Evolutionary conservation across 2,888 invertebrate species (phyloP).

Genomic region (Lepidochrysops patricia): DNA sequence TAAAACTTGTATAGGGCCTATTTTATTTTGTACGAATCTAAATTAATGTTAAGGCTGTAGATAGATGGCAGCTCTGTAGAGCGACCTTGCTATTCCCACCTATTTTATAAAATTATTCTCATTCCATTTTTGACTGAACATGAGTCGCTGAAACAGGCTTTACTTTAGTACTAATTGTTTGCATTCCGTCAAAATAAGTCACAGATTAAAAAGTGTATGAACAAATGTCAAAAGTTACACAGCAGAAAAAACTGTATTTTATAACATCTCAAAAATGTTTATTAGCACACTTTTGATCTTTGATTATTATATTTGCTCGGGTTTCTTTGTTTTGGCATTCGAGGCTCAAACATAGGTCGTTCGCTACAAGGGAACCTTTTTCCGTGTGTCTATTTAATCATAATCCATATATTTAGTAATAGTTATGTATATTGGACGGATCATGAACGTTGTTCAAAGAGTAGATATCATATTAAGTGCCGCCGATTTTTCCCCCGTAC

Average conservation of each 20-base stretch:
- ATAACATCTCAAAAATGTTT: neutral
- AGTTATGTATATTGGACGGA: conserved; percentile 8
- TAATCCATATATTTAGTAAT: neutral
- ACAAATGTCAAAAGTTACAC: neutral
- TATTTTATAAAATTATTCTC: neutral
- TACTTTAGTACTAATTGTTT: conserved; percentile 20
- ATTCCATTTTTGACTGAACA: conserved; percentile 3
- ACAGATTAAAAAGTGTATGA: neutral
- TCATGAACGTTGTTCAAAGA: conserved; percentile 26
- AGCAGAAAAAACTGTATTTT: neutral
- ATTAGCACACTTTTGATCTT: neutral
- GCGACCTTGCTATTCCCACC: neutral
- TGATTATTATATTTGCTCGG: neutral
- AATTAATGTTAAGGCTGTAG: conserved; percentile 1
- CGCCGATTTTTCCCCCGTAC: conserved; percentile 17
- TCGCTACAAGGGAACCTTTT: neutral
- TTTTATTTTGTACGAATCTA: conserved; percentile 4
- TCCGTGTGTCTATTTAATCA: conserved; percentile 3
- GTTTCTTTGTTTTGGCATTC: conserved; percentile 5
- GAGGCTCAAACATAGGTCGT: neutral
- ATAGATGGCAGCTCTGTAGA: conserved; percentile 10
- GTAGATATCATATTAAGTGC: conserved; percentile 30
- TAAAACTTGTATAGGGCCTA: conserved; percentile 3
- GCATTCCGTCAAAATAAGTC: neutral
- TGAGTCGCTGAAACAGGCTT: conserved; percentile 60